Percentiles rank a stretch among this genome's conserved stretches.
These are phyloP conservation scores for Ceyx melanurus DNA, from an alignment of 2,113 vertebrate species.

Conservation along the genomic window DNA sequence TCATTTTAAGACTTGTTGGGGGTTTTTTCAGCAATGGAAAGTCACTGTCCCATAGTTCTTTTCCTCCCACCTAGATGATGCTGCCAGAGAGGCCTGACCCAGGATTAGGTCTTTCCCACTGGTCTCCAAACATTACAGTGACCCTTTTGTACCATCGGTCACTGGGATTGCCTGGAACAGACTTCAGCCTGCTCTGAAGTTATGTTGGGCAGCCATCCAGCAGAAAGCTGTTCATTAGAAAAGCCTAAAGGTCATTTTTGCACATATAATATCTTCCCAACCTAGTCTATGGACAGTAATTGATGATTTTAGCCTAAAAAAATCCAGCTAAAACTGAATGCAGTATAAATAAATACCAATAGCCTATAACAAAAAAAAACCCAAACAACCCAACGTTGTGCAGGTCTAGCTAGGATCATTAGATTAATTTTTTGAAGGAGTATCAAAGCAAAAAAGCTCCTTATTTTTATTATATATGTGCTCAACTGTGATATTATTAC, in stretches of 20 bases:
- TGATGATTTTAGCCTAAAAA: conserved; percentile 17
- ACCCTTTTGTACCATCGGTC: neutral
- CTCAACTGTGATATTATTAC: conserved; percentile 13
- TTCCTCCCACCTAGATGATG: neutral
- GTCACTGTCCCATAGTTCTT: neutral
- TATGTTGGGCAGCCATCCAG: conserved; percentile 33
- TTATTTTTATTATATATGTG: conserved; percentile 33
- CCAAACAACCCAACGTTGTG: neutral
- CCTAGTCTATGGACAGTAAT: neutral
- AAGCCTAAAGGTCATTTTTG: conserved; percentile 46
- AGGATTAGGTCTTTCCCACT: neutral
- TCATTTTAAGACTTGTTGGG: neutral
- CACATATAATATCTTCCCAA: conserved; percentile 19
- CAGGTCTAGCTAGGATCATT: conserved; percentile 49
- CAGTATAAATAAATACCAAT: conserved; percentile 58
- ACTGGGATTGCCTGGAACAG: neutral
- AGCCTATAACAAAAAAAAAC: conserved; percentile 14
- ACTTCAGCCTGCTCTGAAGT: conserved; percentile 27
- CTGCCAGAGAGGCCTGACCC: neutral
- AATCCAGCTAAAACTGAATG: conserved; percentile 39
- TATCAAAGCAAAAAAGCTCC: neutral
- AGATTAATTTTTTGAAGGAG: conserved; percentile 1
- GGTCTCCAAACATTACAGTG: neutral
- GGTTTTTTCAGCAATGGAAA: neutral
- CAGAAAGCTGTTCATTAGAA: conserved; percentile 30